These are phyloP conservation scores for Caenorhabditis japonica DNA, from an alignment of 2,888 invertebrate genomes.

Conservation along the genomic window DNA sequence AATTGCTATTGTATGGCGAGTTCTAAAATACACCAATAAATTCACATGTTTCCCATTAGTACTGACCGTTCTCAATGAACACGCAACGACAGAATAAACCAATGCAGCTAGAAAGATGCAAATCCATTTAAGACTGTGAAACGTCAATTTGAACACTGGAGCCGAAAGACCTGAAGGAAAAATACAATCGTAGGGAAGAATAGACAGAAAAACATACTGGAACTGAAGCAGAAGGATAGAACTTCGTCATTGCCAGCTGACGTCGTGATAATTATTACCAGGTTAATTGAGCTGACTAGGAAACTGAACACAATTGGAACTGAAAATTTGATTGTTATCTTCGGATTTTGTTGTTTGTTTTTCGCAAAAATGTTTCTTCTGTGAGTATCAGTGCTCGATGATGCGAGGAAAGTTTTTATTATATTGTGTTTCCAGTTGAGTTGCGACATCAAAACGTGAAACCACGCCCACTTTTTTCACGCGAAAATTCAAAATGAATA, in stretches of 20 bases:
- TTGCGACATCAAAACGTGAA: no score
- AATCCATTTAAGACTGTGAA: conserved; percentile 9
- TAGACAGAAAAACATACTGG: conserved; percentile 11
- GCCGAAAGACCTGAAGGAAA: conserved; percentile 1
- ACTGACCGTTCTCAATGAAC: not conserved
- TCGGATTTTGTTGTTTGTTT: no score
- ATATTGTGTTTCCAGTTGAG: no score
- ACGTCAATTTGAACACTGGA: conserved; percentile 3
- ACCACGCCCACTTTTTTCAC: no score
- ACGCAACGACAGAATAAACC: not conserved
- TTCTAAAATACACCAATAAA: no score
- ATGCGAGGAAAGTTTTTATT: no score
- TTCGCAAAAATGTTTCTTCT: not conserved
- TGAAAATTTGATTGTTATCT: no score
- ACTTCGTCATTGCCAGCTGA: not conserved
- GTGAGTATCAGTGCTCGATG: no score
- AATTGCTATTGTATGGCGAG: not conserved
- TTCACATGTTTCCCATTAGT: no score
- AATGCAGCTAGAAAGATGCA: conserved; percentile 1
- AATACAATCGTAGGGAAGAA: no score
- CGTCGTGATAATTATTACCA: not conserved
- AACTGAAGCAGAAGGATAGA: conserved; percentile 13
- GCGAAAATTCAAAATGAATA: no score
- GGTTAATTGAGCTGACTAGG: conserved; percentile 6
- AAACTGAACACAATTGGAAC: conserved; percentile 17